These are phyloP conservation scores for Polypterus senegalus DNA, from an alignment of 2,113 vertebrate genomes.

Conservation along the genomic window DNA sequence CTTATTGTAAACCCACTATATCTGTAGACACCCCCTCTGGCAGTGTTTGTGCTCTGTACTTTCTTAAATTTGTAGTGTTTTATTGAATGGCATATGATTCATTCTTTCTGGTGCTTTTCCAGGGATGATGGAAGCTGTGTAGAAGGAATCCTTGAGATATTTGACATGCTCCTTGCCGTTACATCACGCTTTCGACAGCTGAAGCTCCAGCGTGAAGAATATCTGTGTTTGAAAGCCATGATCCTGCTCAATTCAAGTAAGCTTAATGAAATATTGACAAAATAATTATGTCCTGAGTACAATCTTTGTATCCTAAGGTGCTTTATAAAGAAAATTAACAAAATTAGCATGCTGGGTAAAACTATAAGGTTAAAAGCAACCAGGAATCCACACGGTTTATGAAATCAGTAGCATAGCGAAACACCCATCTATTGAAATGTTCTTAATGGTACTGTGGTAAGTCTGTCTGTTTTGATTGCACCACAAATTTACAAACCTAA, in stretches of 20 bases:
- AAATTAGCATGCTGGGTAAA: too few species aligned
- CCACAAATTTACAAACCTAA: too few species aligned
- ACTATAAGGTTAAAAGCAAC: too few species aligned
- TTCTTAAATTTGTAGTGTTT: not conserved
- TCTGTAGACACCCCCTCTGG: not conserved
- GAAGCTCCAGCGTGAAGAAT: constrained; percentile 88
- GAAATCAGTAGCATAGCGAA: too few species aligned
- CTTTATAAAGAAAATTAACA: too few species aligned
- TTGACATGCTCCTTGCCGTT: constrained; percentile 90
- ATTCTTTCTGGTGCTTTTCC: constrained; percentile 8
- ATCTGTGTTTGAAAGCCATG: constrained; percentile 94
- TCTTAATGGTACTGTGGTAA: too few species aligned
- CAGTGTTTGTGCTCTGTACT: not conserved
- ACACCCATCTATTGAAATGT: too few species aligned
- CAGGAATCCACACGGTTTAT: too few species aligned
- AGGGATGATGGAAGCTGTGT: constrained; percentile 94
- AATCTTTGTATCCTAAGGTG: too few species aligned
- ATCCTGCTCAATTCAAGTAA: constrained; percentile 96
- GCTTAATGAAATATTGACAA: constrained; percentile 26
- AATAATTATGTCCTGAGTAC: too few species aligned
- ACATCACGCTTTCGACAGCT: constrained; percentile 86
- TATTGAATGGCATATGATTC: not conserved
- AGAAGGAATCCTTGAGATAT: constrained; percentile 95
- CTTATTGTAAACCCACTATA: too few species aligned
- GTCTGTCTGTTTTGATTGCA: too few species aligned